Conservation (phyloP, 2,113 vertebrate genomes). For the Cygnus buccinator region DNA sequence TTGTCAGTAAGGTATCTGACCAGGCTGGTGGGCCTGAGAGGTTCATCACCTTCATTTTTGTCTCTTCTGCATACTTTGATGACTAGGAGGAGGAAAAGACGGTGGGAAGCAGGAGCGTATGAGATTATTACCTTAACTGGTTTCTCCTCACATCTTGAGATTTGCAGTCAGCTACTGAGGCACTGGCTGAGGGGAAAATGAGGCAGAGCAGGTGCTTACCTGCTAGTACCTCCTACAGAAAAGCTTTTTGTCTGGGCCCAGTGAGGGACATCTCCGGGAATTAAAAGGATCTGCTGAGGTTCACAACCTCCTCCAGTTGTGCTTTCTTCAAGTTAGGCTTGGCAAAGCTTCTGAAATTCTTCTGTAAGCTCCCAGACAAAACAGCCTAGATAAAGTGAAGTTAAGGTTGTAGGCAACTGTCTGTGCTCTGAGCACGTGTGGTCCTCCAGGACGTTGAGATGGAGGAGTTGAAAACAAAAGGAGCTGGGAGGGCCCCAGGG, state of each 20-base stretch:
- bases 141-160: not conserved
- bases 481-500: not conserved
- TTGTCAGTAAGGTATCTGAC: not conserved
- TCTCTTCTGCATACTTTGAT: not conserved
- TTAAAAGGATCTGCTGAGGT: not conserved
- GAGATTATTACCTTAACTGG: not conserved
- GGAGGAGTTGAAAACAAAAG: not conserved
- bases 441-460: not conserved
- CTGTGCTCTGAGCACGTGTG: not conserved
- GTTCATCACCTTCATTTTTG: not conserved
- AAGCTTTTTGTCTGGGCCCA: not conserved
- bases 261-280: not conserved
- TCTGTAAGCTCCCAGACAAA: not conserved
- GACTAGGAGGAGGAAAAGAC: not conserved
- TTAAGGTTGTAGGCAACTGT: not conserved
- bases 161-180: not conserved
- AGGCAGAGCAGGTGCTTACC: not conserved
- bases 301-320: not conserved
- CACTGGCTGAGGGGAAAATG: not conserved
- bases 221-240: not conserved
- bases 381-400: slow-evolving; percentile 4
- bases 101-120: not conserved
- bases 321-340: not conserved
- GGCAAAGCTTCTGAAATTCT: not conserved
- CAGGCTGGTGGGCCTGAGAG: not conserved